phyloP scores from a whole-genome alignment of 2,888 invertebrate species.

The Tinea pellionella region DNA sequence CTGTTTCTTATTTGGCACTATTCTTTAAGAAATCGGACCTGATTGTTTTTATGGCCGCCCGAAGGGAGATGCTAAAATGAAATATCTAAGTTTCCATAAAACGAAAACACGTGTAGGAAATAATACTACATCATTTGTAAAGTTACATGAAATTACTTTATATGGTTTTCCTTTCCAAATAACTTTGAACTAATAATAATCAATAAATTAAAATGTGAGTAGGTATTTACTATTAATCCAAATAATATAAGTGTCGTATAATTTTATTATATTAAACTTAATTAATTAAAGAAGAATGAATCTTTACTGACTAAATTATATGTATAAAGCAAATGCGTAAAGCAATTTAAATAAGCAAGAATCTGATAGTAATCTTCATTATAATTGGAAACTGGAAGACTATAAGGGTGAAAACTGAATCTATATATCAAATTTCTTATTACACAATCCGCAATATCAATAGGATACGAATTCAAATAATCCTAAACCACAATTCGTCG shows the following conservation, averaged over 20 bases:
- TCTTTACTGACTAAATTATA: no score
- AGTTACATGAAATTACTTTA: no score
- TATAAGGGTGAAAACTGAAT: neutral
- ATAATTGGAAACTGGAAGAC: neutral
- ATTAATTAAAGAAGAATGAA: no score
- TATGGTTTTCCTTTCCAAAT: no score
- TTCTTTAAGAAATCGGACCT: slow-evolving; percentile 37
- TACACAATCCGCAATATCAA: slow-evolving; percentile 13
- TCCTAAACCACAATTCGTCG: slow-evolving; percentile 57
- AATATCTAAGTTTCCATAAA: slow-evolving; percentile 43
- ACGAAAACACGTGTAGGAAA: slow-evolving; percentile 45
- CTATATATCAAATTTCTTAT: slow-evolving; percentile 12
- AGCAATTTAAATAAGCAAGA: neutral
- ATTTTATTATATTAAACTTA: no score
- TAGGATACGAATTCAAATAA: slow-evolving; percentile 30
- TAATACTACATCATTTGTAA: slow-evolving; percentile 14
- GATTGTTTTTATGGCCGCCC: slow-evolving; percentile 58
- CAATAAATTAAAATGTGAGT: no score
- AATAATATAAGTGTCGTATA: no score
- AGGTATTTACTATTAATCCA: no score
- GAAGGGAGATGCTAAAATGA: slow-evolving; percentile 22
- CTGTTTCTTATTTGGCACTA: slow-evolving; percentile 58
- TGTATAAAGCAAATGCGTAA: neutral
- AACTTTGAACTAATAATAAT: no score
- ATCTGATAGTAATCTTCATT: slow-evolving; percentile 8